phyloP scores from a whole-genome alignment of 2,797 vertebrate genomes.

The Buceros bicornis region DNA sequence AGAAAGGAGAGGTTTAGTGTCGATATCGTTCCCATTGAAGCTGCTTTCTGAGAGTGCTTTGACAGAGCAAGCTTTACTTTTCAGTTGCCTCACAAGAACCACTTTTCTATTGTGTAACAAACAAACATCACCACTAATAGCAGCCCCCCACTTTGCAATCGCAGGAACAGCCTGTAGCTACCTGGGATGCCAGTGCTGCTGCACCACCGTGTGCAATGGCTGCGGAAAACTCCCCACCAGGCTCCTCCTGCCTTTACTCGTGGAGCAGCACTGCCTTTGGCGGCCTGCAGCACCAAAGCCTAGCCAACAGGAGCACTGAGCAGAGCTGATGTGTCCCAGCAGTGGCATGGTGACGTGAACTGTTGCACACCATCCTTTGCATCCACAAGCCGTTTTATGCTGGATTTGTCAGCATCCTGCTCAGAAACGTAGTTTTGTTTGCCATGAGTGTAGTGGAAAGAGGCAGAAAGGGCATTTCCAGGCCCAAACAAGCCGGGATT shows the following conservation, averaged over 20 bases:
- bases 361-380: not conserved
- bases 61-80: not conserved
- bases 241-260: not conserved
- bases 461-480: not conserved
- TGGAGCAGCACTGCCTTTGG: not conserved
- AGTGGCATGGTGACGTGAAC: rapidly evolving
- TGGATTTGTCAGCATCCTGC: not conserved
- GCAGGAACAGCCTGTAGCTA: not conserved
- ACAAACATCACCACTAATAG: not conserved
- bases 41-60: not conserved
- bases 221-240: not conserved
- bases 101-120: not conserved
- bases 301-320: rapidly evolving
- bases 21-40: not conserved
- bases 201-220: not conserved
- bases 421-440: not conserved
- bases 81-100: not conserved
- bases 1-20: not conserved
- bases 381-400: not conserved
- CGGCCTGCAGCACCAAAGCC: not conserved
- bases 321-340: not conserved
- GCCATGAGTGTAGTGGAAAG: rapidly evolving
- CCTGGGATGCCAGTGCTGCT: not conserved
- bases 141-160: not conserved
- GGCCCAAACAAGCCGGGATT: not conserved